Conservation (phyloP, 2,797 vertebrate genomes). For the Dallia pectoralis region DNA sequence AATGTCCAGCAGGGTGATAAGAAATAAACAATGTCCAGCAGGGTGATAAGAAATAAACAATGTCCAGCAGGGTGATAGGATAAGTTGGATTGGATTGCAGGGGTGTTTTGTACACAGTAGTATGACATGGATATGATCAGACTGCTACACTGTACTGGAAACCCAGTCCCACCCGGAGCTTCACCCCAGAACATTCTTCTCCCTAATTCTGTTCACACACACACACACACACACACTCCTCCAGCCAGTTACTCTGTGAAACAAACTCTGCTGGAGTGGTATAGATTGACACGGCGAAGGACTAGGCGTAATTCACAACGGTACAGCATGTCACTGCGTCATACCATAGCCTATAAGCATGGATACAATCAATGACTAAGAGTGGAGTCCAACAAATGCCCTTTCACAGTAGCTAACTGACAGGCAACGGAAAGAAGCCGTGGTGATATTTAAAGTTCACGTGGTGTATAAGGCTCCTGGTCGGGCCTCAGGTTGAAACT, state of each 20-base stretch:
- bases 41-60: too few species aligned
- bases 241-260: conserved; percentile 27
- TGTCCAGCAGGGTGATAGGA: too few species aligned
- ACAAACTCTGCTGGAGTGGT: conserved; percentile 17
- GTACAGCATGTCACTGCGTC: conserved; percentile 3
- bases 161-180: background rate
- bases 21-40: too few species aligned
- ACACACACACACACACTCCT: conserved; percentile 35
- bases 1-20: too few species aligned
- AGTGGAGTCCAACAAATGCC: conserved; percentile 45
- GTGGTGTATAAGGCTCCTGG: conserved; percentile 47
- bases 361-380: conserved; percentile 63
- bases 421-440: conserved; percentile 37
- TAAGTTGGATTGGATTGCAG: background rate
- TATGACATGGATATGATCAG: conserved; percentile 3
- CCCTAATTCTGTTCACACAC: background rate
- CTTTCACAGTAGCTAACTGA: conserved; percentile 45
- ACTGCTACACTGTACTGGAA: background rate
- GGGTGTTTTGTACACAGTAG: conserved; percentile 5
- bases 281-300: conserved; percentile 19
- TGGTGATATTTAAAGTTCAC: conserved; percentile 64
- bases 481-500: conserved; percentile 41
- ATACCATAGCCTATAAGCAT: conserved; percentile 37
- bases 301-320: conserved; percentile 25
- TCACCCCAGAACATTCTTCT: background rate